Percentiles rank a stretch among this genome's conserved stretches.
Evolutionary conservation across 2,113 vertebrate species (phyloP).

Genomic region (Axis porcinus): DNA sequence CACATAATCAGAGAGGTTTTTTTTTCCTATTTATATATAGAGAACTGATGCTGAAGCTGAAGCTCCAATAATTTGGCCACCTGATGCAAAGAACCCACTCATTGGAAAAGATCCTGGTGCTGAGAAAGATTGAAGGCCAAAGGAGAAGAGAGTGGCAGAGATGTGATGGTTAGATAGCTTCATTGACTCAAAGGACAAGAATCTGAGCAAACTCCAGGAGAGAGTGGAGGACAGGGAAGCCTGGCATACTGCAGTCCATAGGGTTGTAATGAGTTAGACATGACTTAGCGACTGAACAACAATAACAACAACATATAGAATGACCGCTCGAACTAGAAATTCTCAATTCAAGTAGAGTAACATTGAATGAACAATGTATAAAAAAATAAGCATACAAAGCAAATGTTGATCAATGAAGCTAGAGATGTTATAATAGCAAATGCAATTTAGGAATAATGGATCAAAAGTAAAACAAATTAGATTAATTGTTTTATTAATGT

Average conservation of each 20-base stretch:
- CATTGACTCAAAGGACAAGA: neutral
- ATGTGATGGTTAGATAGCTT: neutral
- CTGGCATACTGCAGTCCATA: neutral
- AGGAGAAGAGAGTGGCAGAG: neutral
- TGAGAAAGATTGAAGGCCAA: neutral
- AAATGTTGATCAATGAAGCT: neutral
- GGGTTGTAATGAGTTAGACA: neutral
- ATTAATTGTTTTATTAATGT: neutral
- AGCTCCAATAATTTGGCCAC: neutral
- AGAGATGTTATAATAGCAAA: neutral
- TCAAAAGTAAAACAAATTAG: neutral
- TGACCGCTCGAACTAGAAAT: neutral
- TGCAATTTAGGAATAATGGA: neutral
- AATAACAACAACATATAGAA: neutral
- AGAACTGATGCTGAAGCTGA: neutral
- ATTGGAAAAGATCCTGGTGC: neutral
- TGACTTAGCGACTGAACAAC: neutral
- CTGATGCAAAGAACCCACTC: neutral
- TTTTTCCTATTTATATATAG: neutral
- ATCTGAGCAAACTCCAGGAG: neutral
- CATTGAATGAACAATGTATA: neutral
- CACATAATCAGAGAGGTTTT: neutral
- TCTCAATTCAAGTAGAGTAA: neutral
- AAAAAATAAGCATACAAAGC: neutral
- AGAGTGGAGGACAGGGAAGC: neutral